Evolutionary conservation across 2,113 vertebrate species (phyloP), one percentile per base, ranked within the genome.

Genomic region (Hemiprocne comata): DNA sequence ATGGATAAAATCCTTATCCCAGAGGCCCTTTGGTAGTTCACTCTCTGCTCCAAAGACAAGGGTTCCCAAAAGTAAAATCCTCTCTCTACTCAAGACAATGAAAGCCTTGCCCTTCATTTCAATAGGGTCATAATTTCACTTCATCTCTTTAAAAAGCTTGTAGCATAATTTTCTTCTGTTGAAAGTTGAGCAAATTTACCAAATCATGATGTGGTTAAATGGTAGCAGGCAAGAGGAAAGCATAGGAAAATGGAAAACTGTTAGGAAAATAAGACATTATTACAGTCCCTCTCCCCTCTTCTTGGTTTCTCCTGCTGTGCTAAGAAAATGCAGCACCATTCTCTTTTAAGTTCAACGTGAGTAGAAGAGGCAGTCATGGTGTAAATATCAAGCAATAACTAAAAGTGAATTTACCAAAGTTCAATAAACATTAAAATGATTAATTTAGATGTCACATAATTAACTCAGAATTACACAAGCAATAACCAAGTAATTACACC

Each of bases 401-500:
- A 85, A 95, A 97, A 97, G 92, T 96, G 96, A 98, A 96, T 97
- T 98, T 98, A 97, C 96, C 91, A 97, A 98, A 98, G 94, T 98
- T 98, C 98, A 98, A 98, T 98, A 98, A 98, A 97, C 97, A 98
- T 98, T 98, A 98, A 98, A 98, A 96, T 98, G 98, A 98, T 98
- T 94, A 98, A 98, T 98, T 98, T 97, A 97, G 95, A 97, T 98
- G 97, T 98, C 97, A 96, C 96, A 95, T 98, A 98, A 98, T 98
- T 98, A 98, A 98, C 94, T 98, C 90, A 97, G 96, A 98, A 98
- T 98, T 98, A 98, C 97, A 98, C 17, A 93, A 97, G 98, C 98
- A 98, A 98, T 98, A 98, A 98, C 97, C 91, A 96, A 98, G 97
- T 98, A 97, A 98, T 98, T 98, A 97, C 96, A 97, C 98, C 97